Evolutionary conservation across 2,113 vertebrate species (phyloP).

Genomic region (Thunnus thynnus): DNA sequence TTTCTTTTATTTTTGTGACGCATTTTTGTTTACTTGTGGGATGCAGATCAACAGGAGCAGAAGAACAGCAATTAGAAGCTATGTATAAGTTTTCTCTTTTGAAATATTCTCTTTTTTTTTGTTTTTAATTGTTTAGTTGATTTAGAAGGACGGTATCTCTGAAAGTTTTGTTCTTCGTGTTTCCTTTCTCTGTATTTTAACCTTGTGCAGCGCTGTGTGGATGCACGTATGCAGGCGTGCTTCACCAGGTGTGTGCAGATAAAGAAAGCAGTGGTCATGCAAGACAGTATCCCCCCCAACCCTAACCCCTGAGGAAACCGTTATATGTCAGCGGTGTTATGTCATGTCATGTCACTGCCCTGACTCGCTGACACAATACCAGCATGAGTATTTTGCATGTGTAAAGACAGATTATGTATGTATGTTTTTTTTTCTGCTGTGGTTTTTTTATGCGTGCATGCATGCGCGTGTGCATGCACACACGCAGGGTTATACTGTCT

Average conservation of each 20-base stretch:
- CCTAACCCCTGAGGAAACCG: constrained; percentile 41
- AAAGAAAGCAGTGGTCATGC: constrained; percentile 29
- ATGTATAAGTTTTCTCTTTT: neutral
- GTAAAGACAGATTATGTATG: constrained; percentile 55
- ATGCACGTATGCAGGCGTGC: constrained; percentile 4
- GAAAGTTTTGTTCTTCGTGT: neutral
- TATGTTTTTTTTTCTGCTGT: constrained; percentile 27
- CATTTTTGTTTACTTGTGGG: constrained; percentile 3
- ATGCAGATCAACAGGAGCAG: neutral
- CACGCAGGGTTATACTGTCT: neutral
- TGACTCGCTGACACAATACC: constrained; percentile 33
- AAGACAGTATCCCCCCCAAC: neutral
- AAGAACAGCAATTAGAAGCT: constrained; percentile 4
- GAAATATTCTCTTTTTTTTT: neutral
- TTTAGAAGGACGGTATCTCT: neutral
- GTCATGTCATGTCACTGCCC: constrained; percentile 63
- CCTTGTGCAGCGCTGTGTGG: neutral
- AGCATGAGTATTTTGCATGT: constrained; percentile 63
- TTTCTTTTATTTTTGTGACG: neutral
- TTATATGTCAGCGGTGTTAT: constrained; percentile 64
- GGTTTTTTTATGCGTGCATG: constrained; percentile 16
- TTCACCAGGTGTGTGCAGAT: constrained; percentile 51
- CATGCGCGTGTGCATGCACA: neutral
- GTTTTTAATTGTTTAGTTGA: constrained; percentile 2
- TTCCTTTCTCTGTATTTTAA: neutral